Conservation (phyloP, 2,888 invertebrate species). For the Trachelus tabidus region DNA sequence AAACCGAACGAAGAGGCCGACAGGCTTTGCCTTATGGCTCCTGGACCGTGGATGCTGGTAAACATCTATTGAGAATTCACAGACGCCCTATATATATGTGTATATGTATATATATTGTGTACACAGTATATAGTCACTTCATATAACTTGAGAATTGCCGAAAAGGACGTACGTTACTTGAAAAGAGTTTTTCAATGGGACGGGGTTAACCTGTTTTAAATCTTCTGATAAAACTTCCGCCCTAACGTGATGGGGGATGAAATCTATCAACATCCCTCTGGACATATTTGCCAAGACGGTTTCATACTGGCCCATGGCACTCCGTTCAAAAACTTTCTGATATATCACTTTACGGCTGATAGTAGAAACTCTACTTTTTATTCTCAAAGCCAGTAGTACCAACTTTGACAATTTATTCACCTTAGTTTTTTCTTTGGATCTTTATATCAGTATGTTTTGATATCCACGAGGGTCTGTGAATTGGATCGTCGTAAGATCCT, state of each 20-base stretch:
- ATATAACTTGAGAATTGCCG: background rate
- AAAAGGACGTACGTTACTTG: background rate
- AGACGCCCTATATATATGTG: background rate
- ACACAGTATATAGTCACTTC: background rate
- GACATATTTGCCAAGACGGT: slow-evolving; percentile 22
- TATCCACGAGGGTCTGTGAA: slow-evolving; percentile 20
- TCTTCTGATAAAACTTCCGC: background rate
- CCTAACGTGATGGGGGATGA: background rate
- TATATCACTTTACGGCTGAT: slow-evolving; percentile 36
- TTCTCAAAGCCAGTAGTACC: slow-evolving; percentile 24
- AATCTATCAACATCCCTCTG: background rate
- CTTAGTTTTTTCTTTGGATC: slow-evolving; percentile 44
- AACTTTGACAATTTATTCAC: slow-evolving; percentile 56
- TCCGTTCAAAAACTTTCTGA: slow-evolving; percentile 40
- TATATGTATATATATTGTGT: background rate
- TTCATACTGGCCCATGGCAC: slow-evolving; percentile 1
- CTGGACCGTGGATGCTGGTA: slow-evolving; percentile 15
- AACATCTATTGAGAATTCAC: slow-evolving; percentile 20
- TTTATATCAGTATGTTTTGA: slow-evolving; percentile 50
- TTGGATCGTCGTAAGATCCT: background rate
- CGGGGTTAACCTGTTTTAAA: background rate
- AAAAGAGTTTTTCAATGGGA: background rate
- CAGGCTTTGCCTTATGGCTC: slow-evolving; percentile 16
- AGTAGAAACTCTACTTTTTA: slow-evolving; percentile 15
- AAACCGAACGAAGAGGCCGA: slow-evolving; percentile 23